Base-by-base conservation (phyloP, 2,113 vertebrate species). In the Dipodomys stephensi region DNA sequence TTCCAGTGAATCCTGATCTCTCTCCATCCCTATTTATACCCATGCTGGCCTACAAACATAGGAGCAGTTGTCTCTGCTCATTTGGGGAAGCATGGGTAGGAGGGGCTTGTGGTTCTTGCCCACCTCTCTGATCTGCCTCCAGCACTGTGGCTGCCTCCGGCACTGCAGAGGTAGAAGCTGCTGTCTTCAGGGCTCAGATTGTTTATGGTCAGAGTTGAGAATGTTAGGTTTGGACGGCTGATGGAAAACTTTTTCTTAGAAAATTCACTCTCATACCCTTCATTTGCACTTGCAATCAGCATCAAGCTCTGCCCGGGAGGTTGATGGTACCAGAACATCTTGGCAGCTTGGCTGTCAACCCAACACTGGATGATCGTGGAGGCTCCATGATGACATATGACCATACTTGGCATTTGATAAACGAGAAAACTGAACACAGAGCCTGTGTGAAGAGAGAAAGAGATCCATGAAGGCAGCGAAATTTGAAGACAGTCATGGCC, bases 271-370 rank as follows among this genome's bases (percentile, higher is more conserved):
- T 97, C 85, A 4, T 96, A 95, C 6, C 46, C 89, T 82, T 85
- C 69, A 64, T 95, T 96, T 4, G 27, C 82, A 1, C 78, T 65
- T 11, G 91, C 93, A 3, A 95, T 94, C 49, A 94, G 19, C 4
- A 5, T 15, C 89, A 97, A 79, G 20, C 69, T 67, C 46, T 96
- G 84, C 49, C 76, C 72, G 2, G 44, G 83, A 27, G 39, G 57
- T 62, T 96, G 94, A 19, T 0, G 87, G 90, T 97, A 97, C 95
- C 97, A 97, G 74, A 82, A 83, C 77, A 97, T 95, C 0, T 0
- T 0, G 10, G 0, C 0, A 0, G 65, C 0, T 64, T 80, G 32
- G 19, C 0, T 72, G 0, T 92, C 72, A 0, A 3, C 46, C 4
- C 71, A n/a, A 79, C 94, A 96, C 20, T 88, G 27, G 28, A 96